Percentiles rank a stretch among this genome's conserved stretches.
Conservation (phyloP, 2,113 vertebrate species). For the Emydura subglobosa region DNA sequence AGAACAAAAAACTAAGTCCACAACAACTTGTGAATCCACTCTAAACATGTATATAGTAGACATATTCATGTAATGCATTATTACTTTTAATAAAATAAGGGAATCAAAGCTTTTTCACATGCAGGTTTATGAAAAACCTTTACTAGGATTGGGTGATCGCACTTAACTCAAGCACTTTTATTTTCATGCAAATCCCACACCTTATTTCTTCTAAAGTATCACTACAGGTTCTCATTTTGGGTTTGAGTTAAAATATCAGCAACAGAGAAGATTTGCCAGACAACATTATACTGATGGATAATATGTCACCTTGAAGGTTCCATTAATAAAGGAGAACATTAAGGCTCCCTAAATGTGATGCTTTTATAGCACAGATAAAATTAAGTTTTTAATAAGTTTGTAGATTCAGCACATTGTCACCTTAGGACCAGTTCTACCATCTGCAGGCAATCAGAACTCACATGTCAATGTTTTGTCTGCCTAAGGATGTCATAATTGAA, state of each 20-base stretch:
- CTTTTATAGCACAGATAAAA: background rate
- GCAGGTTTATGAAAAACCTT: background rate
- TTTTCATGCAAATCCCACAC: background rate
- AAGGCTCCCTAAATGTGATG: background rate
- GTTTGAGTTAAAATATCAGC: background rate
- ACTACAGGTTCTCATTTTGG: background rate
- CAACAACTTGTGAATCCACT: background rate
- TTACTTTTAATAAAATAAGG: background rate
- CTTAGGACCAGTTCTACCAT: background rate
- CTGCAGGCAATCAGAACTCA: background rate
- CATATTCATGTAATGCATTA: background rate
- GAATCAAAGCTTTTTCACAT: background rate
- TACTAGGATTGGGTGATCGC: background rate
- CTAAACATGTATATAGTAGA: constrained; percentile 6
- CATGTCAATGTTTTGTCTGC: background rate
- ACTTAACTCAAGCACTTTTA: background rate
- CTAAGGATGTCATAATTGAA: background rate
- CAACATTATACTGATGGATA: background rate
- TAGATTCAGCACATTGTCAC: background rate
- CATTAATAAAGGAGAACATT: background rate
- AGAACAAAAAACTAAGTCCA: constrained; percentile 4
- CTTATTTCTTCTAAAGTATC: constrained; percentile 13
- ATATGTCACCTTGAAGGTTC: background rate
- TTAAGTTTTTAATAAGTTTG: background rate
- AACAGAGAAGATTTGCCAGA: background rate